phyloP scores from a whole-genome alignment of 53 echinoderm and acorn worm genomes.

The Henricia sp. region DNA sequence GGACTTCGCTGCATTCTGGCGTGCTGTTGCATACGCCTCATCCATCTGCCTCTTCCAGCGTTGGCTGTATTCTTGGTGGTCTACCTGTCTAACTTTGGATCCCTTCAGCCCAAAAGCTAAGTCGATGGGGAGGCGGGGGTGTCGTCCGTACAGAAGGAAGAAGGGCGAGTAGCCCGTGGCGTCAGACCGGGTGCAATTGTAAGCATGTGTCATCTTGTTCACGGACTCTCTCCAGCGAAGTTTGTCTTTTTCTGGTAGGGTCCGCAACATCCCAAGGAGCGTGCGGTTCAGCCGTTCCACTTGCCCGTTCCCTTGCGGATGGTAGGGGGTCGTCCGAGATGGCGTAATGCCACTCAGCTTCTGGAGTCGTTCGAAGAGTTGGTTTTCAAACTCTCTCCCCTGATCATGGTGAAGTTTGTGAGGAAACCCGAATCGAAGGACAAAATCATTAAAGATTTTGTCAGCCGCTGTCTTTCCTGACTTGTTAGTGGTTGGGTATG shows the following conservation, averaged over 20 bases:
- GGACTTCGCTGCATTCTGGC: not conserved
- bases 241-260: too few species aligned
- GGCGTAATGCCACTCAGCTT: conserved; percentile 68
- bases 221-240: conserved; percentile 51
- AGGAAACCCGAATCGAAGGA: conserved; percentile 29
- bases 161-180: conserved; percentile 23
- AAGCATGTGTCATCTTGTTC: conserved; percentile 28
- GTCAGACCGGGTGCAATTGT: too few species aligned
- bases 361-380: conserved; percentile 62
- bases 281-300: too few species aligned
- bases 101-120: too few species aligned
- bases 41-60: conserved; percentile 26
- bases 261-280: conserved; percentile 61
- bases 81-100: conserved; percentile 1
- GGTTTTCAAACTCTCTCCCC: conserved; percentile 65
- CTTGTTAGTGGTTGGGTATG: conserved; percentile 15
- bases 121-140: conserved; percentile 5
- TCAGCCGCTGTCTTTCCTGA: conserved; percentile 50
- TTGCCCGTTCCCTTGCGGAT: too few species aligned
- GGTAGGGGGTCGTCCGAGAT: too few species aligned
- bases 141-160: not conserved
- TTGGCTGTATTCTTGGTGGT: conserved; percentile 11
- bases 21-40: conserved; percentile 1
- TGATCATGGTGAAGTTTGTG: conserved; percentile 46
- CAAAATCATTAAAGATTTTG: conserved; percentile 42